Base-by-base conservation (phyloP, 1,140 invertebrate species). In the Drosophila bifasciata region DNA sequence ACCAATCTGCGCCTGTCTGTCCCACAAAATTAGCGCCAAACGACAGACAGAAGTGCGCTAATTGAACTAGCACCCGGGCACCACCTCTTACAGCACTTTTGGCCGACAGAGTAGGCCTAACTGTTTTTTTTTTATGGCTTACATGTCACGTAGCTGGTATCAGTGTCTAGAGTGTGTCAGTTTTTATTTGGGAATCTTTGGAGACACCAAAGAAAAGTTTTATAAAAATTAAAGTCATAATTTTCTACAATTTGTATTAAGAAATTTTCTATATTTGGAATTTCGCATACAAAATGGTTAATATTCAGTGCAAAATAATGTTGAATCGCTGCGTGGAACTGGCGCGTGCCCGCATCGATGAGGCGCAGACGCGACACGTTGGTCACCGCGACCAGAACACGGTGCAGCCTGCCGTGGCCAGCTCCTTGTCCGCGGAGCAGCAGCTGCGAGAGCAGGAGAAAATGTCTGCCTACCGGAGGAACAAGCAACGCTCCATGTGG, bases 401-500 rank as follows among this genome's bases (percentile, higher is more conserved):
- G n/a, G 50, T 1, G 0, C 7, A 8, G 4, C 1, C 0, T 11
- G 4, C 25, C 9, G 3, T 13, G 17, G 6, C 25, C 1, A 39
- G 17, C 3, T 11, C 13, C 2, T 0, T 53, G 13, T 41, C 63
- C 15, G 1, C 7, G 4, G 32, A 75, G 4, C 44, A 45, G 9
- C 0, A 39, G 1, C 1, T 57, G 25, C 56, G 41, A 3, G 78
- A 86, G 6, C 73, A 61, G 2, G 36, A 78, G 9, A 81, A 77
- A n/a, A 21, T 40, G 0, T 44, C 68, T 3, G 32, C 21, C 3
- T 86, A 83, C 36, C 13, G 75, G 6, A 53, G 41, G 5, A 75
- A 55, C 46, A 86, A 86, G 13, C 43, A 19, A 15, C 69, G 68
- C 0, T 88, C 81, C 7, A 83, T 83, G 77, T 86, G 81, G 81